These are phyloP conservation scores for Balanococcus diminutus DNA, from an alignment of 2,888 invertebrate genomes.

Conservation along the genomic window DNA sequence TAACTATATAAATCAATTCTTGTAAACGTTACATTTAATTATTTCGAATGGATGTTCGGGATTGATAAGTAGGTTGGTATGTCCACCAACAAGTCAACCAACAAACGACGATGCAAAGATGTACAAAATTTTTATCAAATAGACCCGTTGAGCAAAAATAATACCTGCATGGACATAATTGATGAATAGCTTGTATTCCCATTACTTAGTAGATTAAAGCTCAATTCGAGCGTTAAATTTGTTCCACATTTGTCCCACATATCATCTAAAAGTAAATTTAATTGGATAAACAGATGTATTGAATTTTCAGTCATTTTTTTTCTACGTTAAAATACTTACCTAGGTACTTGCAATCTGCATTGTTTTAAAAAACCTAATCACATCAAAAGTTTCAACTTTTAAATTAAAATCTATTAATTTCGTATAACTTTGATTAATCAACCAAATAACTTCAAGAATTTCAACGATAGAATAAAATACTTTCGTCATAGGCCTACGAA, in stretches of 20 bases:
- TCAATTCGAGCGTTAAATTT: conserved; percentile 1
- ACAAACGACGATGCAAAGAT: not conserved
- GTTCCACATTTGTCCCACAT: not conserved
- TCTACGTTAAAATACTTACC: too few relatives aligned
- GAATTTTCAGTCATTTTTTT: not conserved
- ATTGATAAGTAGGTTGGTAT: not conserved
- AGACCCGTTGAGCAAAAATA: not conserved
- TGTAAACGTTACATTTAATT: not conserved
- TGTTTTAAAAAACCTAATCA: not conserved
- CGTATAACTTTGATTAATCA: not conserved
- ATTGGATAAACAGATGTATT: not conserved
- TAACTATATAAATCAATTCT: not conserved
- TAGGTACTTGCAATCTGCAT: not conserved
- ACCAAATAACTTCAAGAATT: not conserved
- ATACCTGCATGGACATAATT: not conserved
- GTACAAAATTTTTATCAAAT: not conserved
- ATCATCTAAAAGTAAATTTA: not conserved
- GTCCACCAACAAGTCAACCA: not conserved
- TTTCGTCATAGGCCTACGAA: too few relatives aligned
- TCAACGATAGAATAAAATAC: not conserved
- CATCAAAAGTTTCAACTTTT: not conserved
- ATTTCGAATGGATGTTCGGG: not conserved
- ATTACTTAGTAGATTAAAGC: conserved; percentile 5
- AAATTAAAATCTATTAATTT: not conserved
- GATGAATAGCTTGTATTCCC: not conserved